Percentiles rank a stretch among this genome's conserved stretches.
Evolutionary conservation across 2,888 invertebrate species (phyloP).

Genomic region (Aromia moschata): DNA sequence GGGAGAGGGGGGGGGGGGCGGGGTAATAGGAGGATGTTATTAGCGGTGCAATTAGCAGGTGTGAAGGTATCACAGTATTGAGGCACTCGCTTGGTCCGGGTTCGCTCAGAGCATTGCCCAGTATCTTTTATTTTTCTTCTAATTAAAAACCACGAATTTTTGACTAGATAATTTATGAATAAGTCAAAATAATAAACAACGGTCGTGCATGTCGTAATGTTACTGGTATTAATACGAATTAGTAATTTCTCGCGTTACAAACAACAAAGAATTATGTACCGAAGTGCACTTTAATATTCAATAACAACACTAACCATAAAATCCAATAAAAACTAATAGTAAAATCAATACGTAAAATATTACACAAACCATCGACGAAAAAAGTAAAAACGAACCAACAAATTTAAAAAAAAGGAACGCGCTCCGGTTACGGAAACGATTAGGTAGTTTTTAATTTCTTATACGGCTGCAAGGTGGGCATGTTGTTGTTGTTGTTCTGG

Average conservation of each 20-base stretch:
- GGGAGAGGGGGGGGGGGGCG: constrained; percentile 33
- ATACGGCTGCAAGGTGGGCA: constrained; percentile 80
- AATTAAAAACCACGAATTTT: constrained; percentile 48
- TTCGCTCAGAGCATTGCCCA: constrained; percentile 54
- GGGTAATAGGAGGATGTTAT: constrained; percentile 39
- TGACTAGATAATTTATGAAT: constrained; percentile 54
- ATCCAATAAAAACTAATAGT: constrained; percentile 18
- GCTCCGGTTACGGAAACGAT: constrained; percentile 43
- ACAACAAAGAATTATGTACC: constrained; percentile 15
- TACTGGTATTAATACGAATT: constrained; percentile 22
- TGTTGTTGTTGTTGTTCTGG: constrained; percentile 62
- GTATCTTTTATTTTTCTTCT: no score
- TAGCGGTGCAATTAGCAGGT: constrained; percentile 56
- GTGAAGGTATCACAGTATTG: constrained; percentile 63
- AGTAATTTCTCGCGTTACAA: constrained; percentile 10
- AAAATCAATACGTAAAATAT: constrained; percentile 34
- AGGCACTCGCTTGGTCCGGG: constrained; percentile 63
- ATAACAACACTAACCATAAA: constrained; percentile 26
- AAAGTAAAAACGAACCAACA: constrained; percentile 22
- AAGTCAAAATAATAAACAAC: constrained; percentile 27
- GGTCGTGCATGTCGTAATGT: constrained; percentile 31
- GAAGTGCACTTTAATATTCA: constrained; percentile 5
- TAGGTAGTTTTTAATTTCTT: constrained; percentile 92
- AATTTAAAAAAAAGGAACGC: constrained; percentile 21
- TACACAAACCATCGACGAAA: constrained; percentile 41